These are phyloP conservation scores for Trematomus loennbergii DNA, from an alignment of 2,113 vertebrate genomes.

Conservation along the genomic window DNA sequence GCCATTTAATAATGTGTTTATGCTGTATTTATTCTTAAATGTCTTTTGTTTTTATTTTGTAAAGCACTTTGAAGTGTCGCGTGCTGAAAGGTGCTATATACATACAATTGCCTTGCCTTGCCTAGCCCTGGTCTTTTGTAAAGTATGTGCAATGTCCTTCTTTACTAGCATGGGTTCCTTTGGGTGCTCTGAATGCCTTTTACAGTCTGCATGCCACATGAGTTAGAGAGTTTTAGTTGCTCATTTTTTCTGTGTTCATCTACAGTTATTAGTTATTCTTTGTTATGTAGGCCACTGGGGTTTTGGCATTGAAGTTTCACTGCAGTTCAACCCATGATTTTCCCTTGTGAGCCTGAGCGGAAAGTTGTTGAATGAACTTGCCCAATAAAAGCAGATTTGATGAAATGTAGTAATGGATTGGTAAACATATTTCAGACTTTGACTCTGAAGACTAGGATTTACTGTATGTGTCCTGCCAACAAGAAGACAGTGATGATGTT, in stretches of 20 bases:
- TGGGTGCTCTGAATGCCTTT: background rate
- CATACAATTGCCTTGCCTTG: too few species aligned
- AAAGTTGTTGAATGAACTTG: background rate
- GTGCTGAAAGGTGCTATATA: too few species aligned
- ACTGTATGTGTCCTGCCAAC: background rate
- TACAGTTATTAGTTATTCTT: conserved; percentile 1
- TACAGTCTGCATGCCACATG: background rate
- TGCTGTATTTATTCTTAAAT: too few species aligned
- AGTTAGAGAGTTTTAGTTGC: background rate
- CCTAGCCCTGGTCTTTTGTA: background rate
- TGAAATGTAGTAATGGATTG: background rate
- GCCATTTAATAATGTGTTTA: too few species aligned
- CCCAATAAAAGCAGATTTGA: background rate
- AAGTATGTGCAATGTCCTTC: background rate
- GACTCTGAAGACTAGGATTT: background rate
- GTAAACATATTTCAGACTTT: background rate
- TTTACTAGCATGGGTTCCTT: background rate
- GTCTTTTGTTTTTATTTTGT: too few species aligned
- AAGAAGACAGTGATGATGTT: background rate
- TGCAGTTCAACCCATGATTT: background rate
- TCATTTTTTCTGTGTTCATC: conserved; percentile 1
- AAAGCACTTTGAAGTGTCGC: too few species aligned
- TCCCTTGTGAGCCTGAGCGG: background rate
- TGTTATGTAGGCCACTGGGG: background rate
- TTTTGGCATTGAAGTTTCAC: background rate